These are phyloP conservation scores for Cyanoderma ruficeps DNA, from an alignment of 2,113 vertebrate species.

Conservation along the genomic window DNA sequence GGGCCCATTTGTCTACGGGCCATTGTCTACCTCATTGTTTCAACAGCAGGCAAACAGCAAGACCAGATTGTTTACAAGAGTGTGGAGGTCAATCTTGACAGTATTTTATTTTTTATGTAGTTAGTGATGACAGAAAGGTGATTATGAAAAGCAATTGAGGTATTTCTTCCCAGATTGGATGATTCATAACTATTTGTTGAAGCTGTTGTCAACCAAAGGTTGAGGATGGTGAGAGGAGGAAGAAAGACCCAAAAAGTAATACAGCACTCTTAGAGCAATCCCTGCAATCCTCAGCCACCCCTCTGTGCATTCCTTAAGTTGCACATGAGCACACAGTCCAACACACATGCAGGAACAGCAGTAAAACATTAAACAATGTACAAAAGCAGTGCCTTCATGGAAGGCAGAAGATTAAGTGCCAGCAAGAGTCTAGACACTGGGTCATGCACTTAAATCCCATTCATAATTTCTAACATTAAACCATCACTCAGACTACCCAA, in stretches of 20 bases:
- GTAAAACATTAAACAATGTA: background rate
- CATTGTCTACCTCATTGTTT: background rate
- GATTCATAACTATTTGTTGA: background rate
- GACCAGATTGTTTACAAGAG: background rate
- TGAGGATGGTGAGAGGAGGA: background rate
- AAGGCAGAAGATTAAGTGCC: background rate
- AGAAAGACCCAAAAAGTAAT: background rate
- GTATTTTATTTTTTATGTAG: conserved; percentile 2
- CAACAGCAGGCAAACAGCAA: conserved; percentile 2
- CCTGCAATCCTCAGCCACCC: background rate
- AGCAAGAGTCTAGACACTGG: background rate
- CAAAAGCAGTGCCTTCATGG: background rate
- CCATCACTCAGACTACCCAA: background rate
- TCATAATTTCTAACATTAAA: conserved; percentile 26
- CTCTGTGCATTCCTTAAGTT: background rate
- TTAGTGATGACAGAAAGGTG: conserved; percentile 18
- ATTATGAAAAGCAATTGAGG: conserved; percentile 5
- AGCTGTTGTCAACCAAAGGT: background rate
- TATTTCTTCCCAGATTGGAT: conserved; percentile 9
- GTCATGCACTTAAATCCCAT: background rate
- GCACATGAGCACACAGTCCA: background rate
- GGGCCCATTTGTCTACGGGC: background rate
- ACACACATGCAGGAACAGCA: background rate
- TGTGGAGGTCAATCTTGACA: background rate
- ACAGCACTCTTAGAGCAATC: background rate